Conservation (phyloP, 2,888 invertebrate genomes). For the Caenorhabditis angaria region DNA sequence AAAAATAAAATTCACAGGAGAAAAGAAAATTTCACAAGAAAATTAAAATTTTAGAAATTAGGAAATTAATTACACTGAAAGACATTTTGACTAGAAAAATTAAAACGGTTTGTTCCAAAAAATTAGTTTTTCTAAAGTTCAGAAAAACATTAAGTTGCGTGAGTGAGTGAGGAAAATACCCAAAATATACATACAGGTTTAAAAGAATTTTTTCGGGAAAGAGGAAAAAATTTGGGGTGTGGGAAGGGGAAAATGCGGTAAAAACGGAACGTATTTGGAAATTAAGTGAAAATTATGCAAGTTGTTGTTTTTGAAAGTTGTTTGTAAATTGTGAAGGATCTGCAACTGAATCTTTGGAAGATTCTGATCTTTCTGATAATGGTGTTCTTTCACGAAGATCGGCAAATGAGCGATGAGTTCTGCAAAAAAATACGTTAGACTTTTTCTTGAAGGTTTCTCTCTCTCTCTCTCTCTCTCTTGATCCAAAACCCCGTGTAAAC, state of each 20-base stretch:
- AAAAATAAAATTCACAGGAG: conserved; percentile 4
- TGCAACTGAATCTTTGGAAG: conserved; percentile 29
- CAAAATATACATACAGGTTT: background rate
- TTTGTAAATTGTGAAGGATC: conserved; percentile 35
- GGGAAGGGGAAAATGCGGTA: background rate
- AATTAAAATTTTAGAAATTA: too few species aligned
- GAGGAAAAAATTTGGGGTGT: background rate
- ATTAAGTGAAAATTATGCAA: conserved; percentile 7
- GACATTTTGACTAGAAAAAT: conserved; percentile 33
- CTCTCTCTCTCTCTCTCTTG: too few species aligned
- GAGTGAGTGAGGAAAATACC: background rate
- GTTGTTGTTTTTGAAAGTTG: background rate
- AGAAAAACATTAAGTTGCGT: conserved; percentile 12
- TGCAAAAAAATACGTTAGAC: background rate
- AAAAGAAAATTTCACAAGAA: too few species aligned
- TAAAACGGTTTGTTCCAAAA: conserved; percentile 7
- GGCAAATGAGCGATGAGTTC: conserved; percentile 45
- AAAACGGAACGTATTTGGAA: too few species aligned
- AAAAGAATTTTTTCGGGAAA: conserved; percentile 4
- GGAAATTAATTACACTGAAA: conserved; percentile 20
- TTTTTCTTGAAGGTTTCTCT: too few species aligned
- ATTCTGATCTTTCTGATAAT: conserved; percentile 37
- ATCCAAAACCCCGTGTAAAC: too few species aligned
- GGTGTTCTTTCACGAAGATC: conserved; percentile 42
- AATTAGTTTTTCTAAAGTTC: conserved; percentile 1